Percentiles rank a stretch among this genome's conserved stretches.
phyloP scores from a whole-genome alignment of 2,888 invertebrate species.

The Ashinkailepas kermadecensis region DNA sequence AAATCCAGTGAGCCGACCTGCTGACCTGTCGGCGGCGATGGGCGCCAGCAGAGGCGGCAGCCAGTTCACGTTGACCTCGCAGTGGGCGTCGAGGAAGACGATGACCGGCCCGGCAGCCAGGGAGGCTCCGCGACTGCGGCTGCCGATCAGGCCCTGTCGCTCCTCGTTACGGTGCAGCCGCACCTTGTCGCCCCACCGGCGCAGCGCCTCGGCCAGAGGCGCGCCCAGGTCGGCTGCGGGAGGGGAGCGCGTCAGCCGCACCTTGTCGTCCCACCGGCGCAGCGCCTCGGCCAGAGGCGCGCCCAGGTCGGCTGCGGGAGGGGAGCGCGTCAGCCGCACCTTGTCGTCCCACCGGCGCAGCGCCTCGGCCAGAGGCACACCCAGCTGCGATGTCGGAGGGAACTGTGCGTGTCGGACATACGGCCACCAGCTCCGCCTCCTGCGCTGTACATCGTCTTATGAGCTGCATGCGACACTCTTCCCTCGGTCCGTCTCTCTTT shows the following conservation, averaged over 20 bases:
- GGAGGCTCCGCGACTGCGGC: constrained; percentile 80
- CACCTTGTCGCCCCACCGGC: constrained; percentile 76
- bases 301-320: constrained; percentile 63
- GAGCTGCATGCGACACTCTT: too few species aligned
- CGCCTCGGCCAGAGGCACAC: constrained; percentile 70
- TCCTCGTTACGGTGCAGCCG: constrained; percentile 77
- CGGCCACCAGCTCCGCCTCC: too few species aligned
- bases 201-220: constrained; percentile 73
- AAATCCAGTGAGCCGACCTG: not conserved
- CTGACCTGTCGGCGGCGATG: constrained; percentile 67
- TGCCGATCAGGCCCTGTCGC: constrained; percentile 88
- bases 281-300: constrained; percentile 71
- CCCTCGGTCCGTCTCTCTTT: too few species aligned
- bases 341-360: constrained; percentile 73
- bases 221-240: constrained; percentile 65
- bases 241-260: constrained; percentile 59
- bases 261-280: constrained; percentile 74
- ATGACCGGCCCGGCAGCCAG: constrained; percentile 92
- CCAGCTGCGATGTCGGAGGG: constrained; percentile 50
- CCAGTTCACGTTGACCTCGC: constrained; percentile 96
- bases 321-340: constrained; percentile 68
- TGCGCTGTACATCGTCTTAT: too few species aligned
- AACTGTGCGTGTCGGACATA: too few species aligned
- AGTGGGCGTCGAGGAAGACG: constrained; percentile 95
- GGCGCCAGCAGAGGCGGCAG: constrained; percentile 89